phyloP scores from a whole-genome alignment of 2,888 invertebrate genomes.

The Zhengitettix transpicula region DNA sequence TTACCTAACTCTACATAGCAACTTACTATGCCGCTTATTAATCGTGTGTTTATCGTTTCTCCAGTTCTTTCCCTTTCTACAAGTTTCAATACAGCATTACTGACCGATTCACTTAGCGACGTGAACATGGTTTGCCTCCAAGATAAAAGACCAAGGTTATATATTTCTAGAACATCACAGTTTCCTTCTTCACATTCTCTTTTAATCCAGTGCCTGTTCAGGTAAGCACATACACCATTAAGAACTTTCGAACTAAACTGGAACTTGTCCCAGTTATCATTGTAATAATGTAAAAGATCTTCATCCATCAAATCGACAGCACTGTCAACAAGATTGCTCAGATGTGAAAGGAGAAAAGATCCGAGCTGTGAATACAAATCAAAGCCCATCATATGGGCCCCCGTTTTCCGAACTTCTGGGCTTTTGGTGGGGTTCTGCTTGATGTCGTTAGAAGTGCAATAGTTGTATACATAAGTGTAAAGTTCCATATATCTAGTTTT shows the following conservation, averaged over 20 bases:
- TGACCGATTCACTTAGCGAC: background rate
- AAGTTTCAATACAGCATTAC: no score
- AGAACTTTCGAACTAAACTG: slow-evolving; percentile 94
- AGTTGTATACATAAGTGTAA: slow-evolving; percentile 96
- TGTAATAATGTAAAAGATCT: slow-evolving; percentile 89
- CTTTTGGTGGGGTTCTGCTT: background rate
- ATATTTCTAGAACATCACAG: slow-evolving; percentile 93
- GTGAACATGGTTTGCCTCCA: background rate
- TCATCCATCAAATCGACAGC: slow-evolving; percentile 87
- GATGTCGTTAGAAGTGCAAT: slow-evolving; percentile 65
- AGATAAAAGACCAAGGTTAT: slow-evolving; percentile 41
- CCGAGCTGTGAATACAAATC: slow-evolving; percentile 89
- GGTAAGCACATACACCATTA: slow-evolving; percentile 84
- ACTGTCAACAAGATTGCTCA: slow-evolving; percentile 60
- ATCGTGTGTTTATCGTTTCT: no score
- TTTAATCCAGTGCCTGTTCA: slow-evolving; percentile 84
- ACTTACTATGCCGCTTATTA: no score
- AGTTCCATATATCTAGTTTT: slow-evolving; percentile 61
- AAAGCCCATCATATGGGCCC: slow-evolving; percentile 91
- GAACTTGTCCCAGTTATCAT: slow-evolving; percentile 94
- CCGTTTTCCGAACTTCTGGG: slow-evolving; percentile 22
- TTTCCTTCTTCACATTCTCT: slow-evolving; percentile 95
- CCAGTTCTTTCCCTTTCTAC: no score
- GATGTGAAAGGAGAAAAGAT: slow-evolving; percentile 78
- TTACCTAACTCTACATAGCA: no score